Conservation (phyloP, 1,140 invertebrate species). For the Antheraea mylitta region DNA sequence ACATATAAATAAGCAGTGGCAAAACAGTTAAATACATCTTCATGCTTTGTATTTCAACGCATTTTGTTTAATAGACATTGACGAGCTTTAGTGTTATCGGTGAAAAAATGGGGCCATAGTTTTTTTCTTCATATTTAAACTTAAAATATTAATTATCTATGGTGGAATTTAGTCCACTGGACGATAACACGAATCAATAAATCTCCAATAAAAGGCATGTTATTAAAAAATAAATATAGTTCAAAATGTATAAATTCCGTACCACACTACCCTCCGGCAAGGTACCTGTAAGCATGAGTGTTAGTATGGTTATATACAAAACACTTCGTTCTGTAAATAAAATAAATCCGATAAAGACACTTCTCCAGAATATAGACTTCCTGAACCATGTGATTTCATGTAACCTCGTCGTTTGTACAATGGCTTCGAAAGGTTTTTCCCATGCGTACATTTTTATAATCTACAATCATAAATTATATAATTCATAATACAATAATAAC, state of each 20-base stretch:
- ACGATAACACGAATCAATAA: too few relatives aligned
- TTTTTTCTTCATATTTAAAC: too few relatives aligned
- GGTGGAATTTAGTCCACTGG: too few relatives aligned
- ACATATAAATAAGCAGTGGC: too few relatives aligned
- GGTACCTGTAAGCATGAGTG: conserved; percentile 80
- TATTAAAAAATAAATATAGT: neutral
- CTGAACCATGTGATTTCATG: conserved; percentile 81
- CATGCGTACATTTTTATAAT: conserved; percentile 90
- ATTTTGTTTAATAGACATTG: too few relatives aligned
- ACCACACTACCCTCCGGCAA: conserved; percentile 83
- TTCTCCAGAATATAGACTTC: conserved; percentile 81
- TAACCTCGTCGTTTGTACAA: conserved; percentile 77
- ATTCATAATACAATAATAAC: neutral
- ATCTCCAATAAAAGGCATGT: too few relatives aligned
- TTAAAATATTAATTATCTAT: too few relatives aligned
- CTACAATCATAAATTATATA: conserved; percentile 55
- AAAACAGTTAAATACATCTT: too few relatives aligned
- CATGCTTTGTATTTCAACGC: too few relatives aligned
- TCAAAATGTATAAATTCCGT: neutral
- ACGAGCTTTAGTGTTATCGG: too few relatives aligned
- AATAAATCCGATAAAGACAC: conserved; percentile 80
- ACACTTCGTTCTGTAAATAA: conserved; percentile 83
- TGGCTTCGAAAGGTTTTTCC: conserved; percentile 82
- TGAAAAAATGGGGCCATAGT: too few relatives aligned
- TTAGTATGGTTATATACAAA: conserved; percentile 81